Conservation (phyloP, 2,797 vertebrate species). For the Hypotaenidia okinawae region DNA sequence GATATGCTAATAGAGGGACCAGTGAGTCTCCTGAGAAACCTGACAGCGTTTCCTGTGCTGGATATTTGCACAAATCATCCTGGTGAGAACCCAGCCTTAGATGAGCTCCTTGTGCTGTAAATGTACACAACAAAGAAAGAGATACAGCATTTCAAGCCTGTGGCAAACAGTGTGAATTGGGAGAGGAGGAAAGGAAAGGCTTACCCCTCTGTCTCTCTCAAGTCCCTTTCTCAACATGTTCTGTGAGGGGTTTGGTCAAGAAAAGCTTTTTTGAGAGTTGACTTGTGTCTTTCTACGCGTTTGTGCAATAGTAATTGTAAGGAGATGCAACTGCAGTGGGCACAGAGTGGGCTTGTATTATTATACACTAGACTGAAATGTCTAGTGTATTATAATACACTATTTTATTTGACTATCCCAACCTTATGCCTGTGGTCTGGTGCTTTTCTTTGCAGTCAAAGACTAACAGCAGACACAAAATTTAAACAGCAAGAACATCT, state of each 20-base stretch:
- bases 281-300: neutral
- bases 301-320: neutral
- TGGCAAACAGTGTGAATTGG: neutral
- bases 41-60: neutral
- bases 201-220: neutral
- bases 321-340: neutral
- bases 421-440: neutral
- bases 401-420: neutral
- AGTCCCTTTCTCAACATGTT: neutral
- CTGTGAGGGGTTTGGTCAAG: neutral
- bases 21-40: neutral
- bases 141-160: neutral
- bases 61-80: neutral
- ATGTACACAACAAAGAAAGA: neutral
- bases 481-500: neutral
- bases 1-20: neutral
- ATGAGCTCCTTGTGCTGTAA: neutral
- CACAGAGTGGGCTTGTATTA: neutral
- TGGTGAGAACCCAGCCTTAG: fast-evolving
- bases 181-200: neutral
- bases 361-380: neutral
- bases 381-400: no score
- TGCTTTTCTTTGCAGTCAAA: neutral
- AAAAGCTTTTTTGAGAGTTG: neutral
- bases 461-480: no score